Conservation (phyloP, 2,888 invertebrate genomes). For the Parapristionchus giblindavisi region DNA sequence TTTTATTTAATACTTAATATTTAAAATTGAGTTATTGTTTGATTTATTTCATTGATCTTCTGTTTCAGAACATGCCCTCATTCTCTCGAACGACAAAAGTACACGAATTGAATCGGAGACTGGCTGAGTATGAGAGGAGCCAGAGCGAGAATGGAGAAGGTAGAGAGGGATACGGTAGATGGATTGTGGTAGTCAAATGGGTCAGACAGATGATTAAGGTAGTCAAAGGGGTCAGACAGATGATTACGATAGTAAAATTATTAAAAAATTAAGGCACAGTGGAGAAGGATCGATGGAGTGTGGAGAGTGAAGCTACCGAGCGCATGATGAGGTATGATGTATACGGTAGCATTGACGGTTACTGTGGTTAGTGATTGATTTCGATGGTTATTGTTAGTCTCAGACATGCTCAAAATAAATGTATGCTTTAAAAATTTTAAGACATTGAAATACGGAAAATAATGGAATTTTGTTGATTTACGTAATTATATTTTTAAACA, state of each 20-base stretch:
- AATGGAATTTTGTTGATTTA: not conserved
- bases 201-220: not conserved
- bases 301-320: conserved; percentile 38
- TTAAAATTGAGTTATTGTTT: no score
- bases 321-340: conserved; percentile 8
- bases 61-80: not conserved
- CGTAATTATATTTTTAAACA: not conserved
- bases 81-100: conserved; percentile 30
- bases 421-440: not conserved
- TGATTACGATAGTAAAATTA: not conserved
- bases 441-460: not conserved
- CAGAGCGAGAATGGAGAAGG: not conserved
- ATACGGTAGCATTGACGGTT: not conserved
- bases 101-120: conserved; percentile 40
- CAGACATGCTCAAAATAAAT: no score
- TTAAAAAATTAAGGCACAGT: conserved; percentile 1
- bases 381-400: no score
- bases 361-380: no score
- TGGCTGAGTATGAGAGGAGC: conserved; percentile 42
- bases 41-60: not conserved
- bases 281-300: conserved; percentile 15
- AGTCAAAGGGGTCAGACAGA: not conserved
- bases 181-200: not conserved
- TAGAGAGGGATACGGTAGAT: not conserved
- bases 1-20: no score